These are phyloP conservation scores for Gasteruption jaculator DNA, from an alignment of 2,888 invertebrate genomes.

Conservation along the genomic window DNA sequence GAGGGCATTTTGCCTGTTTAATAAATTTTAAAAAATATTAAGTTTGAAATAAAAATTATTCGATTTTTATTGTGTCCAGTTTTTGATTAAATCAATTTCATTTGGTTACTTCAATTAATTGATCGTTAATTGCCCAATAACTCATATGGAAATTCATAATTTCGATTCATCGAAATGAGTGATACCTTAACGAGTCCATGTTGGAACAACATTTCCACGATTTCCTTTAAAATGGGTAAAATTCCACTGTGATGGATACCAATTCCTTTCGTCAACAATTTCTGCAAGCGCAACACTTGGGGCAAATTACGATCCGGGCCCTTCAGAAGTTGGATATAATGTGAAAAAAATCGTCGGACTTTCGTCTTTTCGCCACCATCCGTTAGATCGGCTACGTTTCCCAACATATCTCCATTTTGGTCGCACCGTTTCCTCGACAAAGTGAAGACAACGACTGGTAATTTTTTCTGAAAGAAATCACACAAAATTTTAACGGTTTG, in stretches of 20 bases:
- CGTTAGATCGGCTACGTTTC: conserved; percentile 63
- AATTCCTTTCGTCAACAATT: conserved; percentile 77
- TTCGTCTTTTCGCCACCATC: conserved; percentile 79
- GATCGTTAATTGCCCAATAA: not conserved
- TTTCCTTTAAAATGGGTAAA: conserved; percentile 96
- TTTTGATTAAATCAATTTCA: not conserved
- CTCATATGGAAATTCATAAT: conserved; percentile 1
- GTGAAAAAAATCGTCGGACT: conserved; percentile 81
- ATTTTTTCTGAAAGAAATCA: conserved; percentile 57
- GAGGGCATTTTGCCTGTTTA: not conserved
- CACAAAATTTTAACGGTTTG: no score
- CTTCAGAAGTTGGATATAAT: conserved; percentile 74
- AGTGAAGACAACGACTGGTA: conserved; percentile 93
- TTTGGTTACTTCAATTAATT: not conserved
- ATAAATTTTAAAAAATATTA: not conserved
- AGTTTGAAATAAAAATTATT: conserved; percentile 5
- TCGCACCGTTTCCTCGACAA: conserved; percentile 84
- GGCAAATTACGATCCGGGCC: conserved; percentile 84
- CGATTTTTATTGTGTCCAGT: no score
- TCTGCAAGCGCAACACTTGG: conserved; percentile 71
- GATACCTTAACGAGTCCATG: conserved; percentile 80
- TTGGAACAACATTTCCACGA: conserved; percentile 96
- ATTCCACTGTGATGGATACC: conserved; percentile 99
- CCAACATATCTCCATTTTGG: conserved; percentile 56
- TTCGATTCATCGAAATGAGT: no score